phyloP scores from a whole-genome alignment of 1,140 invertebrate genomes.

The Schlechtendalia chinensis region DNA sequence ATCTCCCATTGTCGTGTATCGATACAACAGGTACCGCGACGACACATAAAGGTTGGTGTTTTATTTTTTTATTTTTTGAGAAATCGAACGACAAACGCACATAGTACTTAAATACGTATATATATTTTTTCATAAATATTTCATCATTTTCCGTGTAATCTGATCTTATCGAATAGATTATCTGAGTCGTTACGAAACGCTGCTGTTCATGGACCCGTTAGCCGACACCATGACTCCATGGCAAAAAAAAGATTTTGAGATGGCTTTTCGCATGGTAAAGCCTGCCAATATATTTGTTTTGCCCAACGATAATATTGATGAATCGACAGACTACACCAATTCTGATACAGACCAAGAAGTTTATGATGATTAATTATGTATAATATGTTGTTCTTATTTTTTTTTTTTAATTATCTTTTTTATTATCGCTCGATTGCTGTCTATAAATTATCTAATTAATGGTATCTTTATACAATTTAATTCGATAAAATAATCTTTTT shows the following conservation, averaged over 20 bases:
- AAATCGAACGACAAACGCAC: background rate
- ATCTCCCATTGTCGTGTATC: constrained; percentile 17
- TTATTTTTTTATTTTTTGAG: background rate
- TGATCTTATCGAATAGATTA: background rate
- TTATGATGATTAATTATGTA: background rate
- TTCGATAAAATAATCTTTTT: no score
- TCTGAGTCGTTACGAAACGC: constrained; percentile 39
- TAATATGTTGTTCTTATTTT: background rate
- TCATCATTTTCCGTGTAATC: background rate
- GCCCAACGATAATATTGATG: background rate
- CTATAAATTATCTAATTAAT: background rate
- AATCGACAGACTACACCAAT: constrained; percentile 39
- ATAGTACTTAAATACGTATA: background rate
- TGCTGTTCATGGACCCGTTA: constrained; percentile 26
- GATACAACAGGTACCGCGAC: constrained; percentile 4
- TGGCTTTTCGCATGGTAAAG: constrained; percentile 34
- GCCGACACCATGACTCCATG: background rate
- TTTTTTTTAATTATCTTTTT: background rate
- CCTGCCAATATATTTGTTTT: constrained; percentile 11
- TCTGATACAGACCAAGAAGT: constrained; percentile 30
- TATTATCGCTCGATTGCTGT: background rate
- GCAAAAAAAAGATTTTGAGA: constrained; percentile 40
- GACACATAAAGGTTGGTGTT: constrained; percentile 4
- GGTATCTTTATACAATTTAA: no score
- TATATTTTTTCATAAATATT: background rate